Base-by-base conservation (phyloP, 2,797 vertebrate species). In the Chaunax sp. region DNA sequence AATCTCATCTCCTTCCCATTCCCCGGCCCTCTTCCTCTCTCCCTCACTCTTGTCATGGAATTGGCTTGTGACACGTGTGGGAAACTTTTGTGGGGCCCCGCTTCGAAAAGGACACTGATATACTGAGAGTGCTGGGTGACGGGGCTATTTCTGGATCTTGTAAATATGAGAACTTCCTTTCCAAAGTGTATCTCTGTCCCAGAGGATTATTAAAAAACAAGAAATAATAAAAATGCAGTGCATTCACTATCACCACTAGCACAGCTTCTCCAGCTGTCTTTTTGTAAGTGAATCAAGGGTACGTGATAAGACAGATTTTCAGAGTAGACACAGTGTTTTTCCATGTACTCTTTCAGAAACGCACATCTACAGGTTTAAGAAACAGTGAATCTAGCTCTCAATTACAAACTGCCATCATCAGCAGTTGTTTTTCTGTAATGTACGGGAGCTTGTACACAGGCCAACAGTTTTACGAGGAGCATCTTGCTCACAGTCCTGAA, bases 111-210 rank as follows among this genome's bases (percentile, higher is more conserved):
- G 90, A 92, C 89, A 93, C 90, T 87, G 92, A 94, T 93, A 93
- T 81, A 89, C 75, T 86, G 75, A 90, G 88, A 93, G 92, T 87
- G 91, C 87, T 87, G 88, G 74, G 61, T 85, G 88, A 91, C 75
- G 40, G 56, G 43, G 82, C 91, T 94, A 94, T 94, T 94, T 94
- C 76, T 50, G 90, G 91, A 87, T 77, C 87, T 84, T 83, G 90
- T 92, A 93, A 94, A 94, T 92, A 93, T 89, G 90, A 92, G 90
- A 92, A 93, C 91, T 93, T 94, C 93, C 92, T 93, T 88, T 87
- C 77, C 82, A 82, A 92, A 89, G 85, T 77, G 66, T 81, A 86
- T 91, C 87, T 87, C 88, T 87, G 86, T 85, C 87, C 80, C 77
- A 47, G 67, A 79, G 89, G 89, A 88, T 87, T 89, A 84, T 85